Conservation (phyloP, 2,797 vertebrate genomes). For the Parauchenoglanis ngamensis region DNA sequence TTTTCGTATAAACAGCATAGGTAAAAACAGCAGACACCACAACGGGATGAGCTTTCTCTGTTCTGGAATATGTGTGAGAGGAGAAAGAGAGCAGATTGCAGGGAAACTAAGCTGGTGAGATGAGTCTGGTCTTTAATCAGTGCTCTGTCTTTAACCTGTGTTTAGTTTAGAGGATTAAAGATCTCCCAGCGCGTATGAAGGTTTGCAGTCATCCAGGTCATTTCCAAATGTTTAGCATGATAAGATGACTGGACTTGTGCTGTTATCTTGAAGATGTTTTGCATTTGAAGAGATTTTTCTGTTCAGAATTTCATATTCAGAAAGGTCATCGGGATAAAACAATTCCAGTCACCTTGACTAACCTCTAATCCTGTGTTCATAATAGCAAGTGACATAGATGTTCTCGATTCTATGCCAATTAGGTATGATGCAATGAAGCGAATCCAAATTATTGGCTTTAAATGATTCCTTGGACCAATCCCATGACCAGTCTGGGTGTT, state of each 20-base stretch:
- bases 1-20: not conserved
- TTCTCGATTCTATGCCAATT: not conserved
- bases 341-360: not conserved
- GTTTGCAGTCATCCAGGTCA: not conserved
- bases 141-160: slow-evolving; percentile 62
- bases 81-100: slow-evolving; percentile 6
- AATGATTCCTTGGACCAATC: not conserved
- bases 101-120: slow-evolving; percentile 55
- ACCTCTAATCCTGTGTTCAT: not conserved
- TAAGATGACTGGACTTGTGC: not conserved
- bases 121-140: slow-evolving; percentile 70
- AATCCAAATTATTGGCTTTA: not conserved
- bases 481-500: not conserved
- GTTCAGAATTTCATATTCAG: not conserved
- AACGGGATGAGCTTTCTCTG: not conserved
- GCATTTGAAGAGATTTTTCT: not conserved
- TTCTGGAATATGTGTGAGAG: not conserved
- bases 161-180: slow-evolving; percentile 55
- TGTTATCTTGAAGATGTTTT: not conserved
- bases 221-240: not conserved
- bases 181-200: not conserved
- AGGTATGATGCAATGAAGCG: not conserved
- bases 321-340: not conserved
- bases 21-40: too few relatives aligned
- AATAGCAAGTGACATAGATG: not conserved